phyloP scores from a whole-genome alignment of 2,797 vertebrate species.

The Myotis pilosus region DNA sequence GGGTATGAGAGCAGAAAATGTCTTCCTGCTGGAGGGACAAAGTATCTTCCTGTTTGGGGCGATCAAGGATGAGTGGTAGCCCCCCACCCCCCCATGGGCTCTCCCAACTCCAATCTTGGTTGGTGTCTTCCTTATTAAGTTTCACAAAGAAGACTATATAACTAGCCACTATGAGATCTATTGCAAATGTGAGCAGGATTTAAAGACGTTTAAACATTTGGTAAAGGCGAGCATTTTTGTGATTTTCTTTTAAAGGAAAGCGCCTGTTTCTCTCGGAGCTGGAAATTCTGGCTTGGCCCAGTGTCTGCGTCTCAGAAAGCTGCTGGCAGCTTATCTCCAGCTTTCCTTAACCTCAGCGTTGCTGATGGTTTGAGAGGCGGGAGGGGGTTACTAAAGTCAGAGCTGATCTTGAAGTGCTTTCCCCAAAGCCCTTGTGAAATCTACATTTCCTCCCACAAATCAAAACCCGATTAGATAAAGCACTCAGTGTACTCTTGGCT shows the following conservation, averaged over 20 bases:
- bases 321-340: neutral
- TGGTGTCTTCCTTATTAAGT: neutral
- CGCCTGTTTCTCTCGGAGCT: neutral
- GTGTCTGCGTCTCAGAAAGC: neutral
- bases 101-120: neutral
- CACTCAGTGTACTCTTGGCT: neutral
- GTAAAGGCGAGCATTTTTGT: neutral
- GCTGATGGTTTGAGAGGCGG: neutral
- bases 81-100: neutral
- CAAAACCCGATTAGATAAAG: neutral
- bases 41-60: neutral
- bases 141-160: neutral
- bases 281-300: neutral
- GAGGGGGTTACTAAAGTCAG: neutral
- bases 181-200: neutral
- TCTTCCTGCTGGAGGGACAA: neutral
- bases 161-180: neutral
- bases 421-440: neutral
- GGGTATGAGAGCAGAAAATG: neutral
- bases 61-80: neutral
- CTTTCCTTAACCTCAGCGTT: neutral
- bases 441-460: neutral
- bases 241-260: neutral
- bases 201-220: neutral
- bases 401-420: neutral